Evolutionary conservation across 2,888 invertebrate species (phyloP).

Genomic region (Cryptocephalus primarius): DNA sequence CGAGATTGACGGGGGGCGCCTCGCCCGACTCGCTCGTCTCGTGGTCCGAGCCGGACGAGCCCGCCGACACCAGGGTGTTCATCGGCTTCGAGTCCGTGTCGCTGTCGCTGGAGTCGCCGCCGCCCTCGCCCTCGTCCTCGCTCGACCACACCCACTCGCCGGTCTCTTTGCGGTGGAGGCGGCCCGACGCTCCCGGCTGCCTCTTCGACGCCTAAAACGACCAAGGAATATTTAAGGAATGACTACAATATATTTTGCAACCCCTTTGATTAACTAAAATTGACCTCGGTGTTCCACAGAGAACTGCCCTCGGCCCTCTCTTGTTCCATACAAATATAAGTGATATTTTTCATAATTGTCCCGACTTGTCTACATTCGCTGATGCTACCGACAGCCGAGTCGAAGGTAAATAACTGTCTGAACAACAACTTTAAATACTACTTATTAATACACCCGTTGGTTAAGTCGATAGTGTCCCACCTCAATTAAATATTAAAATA

Average conservation of each 20-base stretch:
- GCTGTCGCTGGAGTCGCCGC: conserved; percentile 46
- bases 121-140: conserved; percentile 72
- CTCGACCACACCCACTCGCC: conserved; percentile 99
- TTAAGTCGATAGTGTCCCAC: too few relatives aligned
- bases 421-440: too few relatives aligned
- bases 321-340: too few relatives aligned
- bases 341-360: too few relatives aligned
- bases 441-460: too few relatives aligned
- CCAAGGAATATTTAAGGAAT: background rate
- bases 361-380: too few relatives aligned
- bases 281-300: too few relatives aligned
- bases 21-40: conserved; percentile 34
- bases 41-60: conserved; percentile 36
- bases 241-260: background rate
- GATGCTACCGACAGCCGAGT: too few relatives aligned
- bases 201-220: conserved; percentile 51
- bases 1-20: conserved; percentile 58
- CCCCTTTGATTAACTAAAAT: too few relatives aligned
- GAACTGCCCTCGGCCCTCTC: too few relatives aligned
- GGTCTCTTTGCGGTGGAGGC: conserved; percentile 84
- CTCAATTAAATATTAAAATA: too few relatives aligned
- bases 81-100: conserved; percentile 41
- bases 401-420: too few relatives aligned
- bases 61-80: conserved; percentile 35
- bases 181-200: conserved; percentile 77